These are phyloP conservation scores for Synergus japonicus DNA, from an alignment of 2,888 invertebrate species.

Conservation along the genomic window DNA sequence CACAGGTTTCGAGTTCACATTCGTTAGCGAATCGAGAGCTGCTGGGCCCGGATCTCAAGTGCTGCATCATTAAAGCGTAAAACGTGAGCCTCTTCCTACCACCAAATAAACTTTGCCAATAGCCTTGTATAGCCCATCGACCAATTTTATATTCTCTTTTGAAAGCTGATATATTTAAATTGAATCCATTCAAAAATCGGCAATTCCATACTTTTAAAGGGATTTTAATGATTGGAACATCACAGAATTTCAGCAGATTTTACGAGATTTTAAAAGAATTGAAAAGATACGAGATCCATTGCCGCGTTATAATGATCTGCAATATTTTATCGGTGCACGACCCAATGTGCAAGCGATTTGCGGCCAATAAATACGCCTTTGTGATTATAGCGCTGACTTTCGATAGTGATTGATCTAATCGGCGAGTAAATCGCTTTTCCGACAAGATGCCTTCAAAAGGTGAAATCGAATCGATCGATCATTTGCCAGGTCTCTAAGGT, in stretches of 20 bases:
- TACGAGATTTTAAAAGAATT: no score
- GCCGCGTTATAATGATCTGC: slow-evolving; percentile 19
- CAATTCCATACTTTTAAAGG: no score
- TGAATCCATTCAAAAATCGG: no score
- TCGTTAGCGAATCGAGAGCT: slow-evolving; percentile 21
- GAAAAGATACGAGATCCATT: background rate
- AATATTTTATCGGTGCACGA: slow-evolving; percentile 18
- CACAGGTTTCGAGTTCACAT: slow-evolving; percentile 26
- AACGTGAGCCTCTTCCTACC: slow-evolving; percentile 12
- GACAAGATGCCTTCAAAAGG: slow-evolving; percentile 62
- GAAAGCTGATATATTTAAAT: slow-evolving; percentile 13
- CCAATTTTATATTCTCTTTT: slow-evolving; percentile 11
- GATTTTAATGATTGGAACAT: no score
- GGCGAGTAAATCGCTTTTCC: slow-evolving; percentile 59
- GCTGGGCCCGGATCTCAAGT: background rate
- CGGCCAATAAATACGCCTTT: slow-evolving; percentile 21
- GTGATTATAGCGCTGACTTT: slow-evolving; percentile 9
- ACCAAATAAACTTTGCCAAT: slow-evolving; percentile 33
- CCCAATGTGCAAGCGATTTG: slow-evolving; percentile 24
- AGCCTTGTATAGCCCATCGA: slow-evolving; percentile 19
- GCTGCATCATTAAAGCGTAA: slow-evolving; percentile 22
- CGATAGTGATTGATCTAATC: slow-evolving; percentile 38
- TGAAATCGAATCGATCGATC: slow-evolving; percentile 59
- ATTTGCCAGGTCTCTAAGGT: slow-evolving; percentile 31
- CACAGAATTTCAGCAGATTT: no score